These are phyloP conservation scores for Varanus komodoensis DNA, from an alignment of 2,113 vertebrate species.

Conservation along the genomic window DNA sequence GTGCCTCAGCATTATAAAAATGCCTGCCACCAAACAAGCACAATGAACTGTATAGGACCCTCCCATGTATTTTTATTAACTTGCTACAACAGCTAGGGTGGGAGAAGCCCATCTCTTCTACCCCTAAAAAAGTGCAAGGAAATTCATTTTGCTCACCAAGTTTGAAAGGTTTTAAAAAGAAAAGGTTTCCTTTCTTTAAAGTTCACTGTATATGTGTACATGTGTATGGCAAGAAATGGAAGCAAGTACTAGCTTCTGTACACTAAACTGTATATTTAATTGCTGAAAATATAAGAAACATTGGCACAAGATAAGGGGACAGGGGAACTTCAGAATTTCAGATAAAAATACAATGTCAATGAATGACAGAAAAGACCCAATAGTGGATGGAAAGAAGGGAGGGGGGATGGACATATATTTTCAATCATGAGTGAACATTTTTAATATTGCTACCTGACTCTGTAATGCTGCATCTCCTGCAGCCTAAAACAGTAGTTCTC, in stretches of 20 bases:
- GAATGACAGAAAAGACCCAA: conserved; percentile 52
- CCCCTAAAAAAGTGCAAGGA: conserved; percentile 61
- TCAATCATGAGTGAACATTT: conserved; percentile 63
- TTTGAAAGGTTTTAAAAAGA: conserved; percentile 53
- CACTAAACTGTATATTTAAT: conserved; percentile 52
- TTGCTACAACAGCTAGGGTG: conserved; percentile 40
- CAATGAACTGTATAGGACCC: conserved; percentile 48
- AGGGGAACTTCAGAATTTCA: conserved; percentile 64
- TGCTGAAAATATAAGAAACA: conserved; percentile 43
- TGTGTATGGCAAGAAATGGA: conserved; percentile 50
- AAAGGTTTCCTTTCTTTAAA: conserved; percentile 49
- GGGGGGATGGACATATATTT: conserved; percentile 57
- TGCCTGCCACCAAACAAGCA: neutral
- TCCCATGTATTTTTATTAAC: conserved; percentile 32
- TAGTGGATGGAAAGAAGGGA: conserved; percentile 60
- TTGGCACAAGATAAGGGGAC: conserved; percentile 51
- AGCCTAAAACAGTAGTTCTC: conserved; percentile 22
- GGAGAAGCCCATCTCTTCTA: conserved; percentile 40
- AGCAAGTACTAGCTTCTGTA: conserved; percentile 52
- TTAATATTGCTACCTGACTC: conserved; percentile 78
- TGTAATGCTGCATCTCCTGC: conserved; percentile 70
- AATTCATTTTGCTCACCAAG: conserved; percentile 55
- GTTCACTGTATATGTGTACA: conserved; percentile 49
- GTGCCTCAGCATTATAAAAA: conserved; percentile 59
- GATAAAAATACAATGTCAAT: conserved; percentile 68